Evolutionary conservation across 2,888 invertebrate species (phyloP).

Genomic region (Cephalotes varians): DNA sequence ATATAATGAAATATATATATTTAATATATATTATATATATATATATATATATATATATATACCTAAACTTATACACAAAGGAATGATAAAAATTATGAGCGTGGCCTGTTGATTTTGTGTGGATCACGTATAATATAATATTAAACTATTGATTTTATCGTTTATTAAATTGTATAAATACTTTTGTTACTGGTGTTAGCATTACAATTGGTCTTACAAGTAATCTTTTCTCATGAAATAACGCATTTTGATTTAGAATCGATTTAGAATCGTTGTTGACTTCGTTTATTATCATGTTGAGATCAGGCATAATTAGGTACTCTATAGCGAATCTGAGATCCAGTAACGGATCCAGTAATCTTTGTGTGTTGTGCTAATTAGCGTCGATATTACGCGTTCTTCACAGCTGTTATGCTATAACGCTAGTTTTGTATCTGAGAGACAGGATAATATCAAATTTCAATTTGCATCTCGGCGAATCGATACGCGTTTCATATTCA

Average conservation of each 20-base stretch:
- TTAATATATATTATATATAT: too few relatives aligned
- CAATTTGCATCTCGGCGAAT: constrained; percentile 80
- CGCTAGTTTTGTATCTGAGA: constrained; percentile 43
- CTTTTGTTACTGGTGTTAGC: background rate
- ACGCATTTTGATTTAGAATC: background rate
- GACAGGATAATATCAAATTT: constrained; percentile 75
- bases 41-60: too few relatives aligned
- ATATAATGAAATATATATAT: background rate
- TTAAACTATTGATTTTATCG: background rate
- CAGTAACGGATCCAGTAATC: constrained; percentile 17
- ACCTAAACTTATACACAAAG: background rate
- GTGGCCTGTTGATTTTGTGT: background rate
- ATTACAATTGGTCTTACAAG: background rate
- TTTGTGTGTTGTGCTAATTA: constrained; percentile 53
- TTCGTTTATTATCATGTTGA: background rate
- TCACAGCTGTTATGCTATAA: background rate
- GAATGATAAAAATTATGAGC: background rate
- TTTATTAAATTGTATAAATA: background rate
- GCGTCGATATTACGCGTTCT: constrained; percentile 27
- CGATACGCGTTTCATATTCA: constrained; percentile 83
- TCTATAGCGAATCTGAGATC: background rate
- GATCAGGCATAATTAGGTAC: constrained; percentile 8
- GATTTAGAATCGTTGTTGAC: background rate
- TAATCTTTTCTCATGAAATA: background rate
- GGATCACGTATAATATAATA: background rate